These are phyloP conservation scores for Channa maculata DNA, from an alignment of 2,113 vertebrate genomes.

Conservation along the genomic window DNA sequence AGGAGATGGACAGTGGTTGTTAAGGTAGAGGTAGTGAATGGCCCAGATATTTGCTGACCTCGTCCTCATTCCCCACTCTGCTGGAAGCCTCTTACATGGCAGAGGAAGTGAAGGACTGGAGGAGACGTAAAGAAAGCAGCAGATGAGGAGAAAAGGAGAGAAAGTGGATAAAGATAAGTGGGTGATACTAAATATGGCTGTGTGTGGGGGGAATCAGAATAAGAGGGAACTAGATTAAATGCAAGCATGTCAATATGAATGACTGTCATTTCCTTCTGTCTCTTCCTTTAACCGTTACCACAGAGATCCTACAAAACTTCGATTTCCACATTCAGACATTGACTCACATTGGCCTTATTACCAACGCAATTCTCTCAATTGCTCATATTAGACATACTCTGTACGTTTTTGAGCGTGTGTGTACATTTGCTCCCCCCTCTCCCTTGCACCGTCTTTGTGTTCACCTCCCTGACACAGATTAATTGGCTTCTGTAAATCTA, in stretches of 20 bases:
- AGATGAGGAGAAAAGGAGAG: conserved; percentile 9
- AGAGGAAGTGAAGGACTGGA: conserved; percentile 14
- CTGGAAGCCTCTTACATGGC: conserved; percentile 14
- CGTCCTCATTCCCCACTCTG: conserved; percentile 46
- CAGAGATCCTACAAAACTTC: conserved; percentile 45
- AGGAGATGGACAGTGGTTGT: conserved; percentile 43
- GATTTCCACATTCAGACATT: conserved; percentile 31
- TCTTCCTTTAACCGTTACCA: conserved; percentile 35
- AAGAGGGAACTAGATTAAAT: conserved; percentile 49
- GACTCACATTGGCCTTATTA: conserved; percentile 54
- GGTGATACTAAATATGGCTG: conserved; percentile 44
- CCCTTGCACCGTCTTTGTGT: conserved; percentile 30
- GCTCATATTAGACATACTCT: conserved; percentile 29
- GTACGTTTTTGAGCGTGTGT: conserved; percentile 28
- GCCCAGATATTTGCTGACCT: conserved; percentile 60
- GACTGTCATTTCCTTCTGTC: conserved; percentile 24
- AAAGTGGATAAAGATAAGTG: conserved; percentile 35
- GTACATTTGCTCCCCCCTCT: neutral
- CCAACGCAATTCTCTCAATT: conserved; percentile 6
- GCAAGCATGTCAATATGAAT: conserved; percentile 29
- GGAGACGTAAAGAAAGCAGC: conserved; percentile 19
- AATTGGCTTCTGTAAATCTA: conserved; percentile 67
- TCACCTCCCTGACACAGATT: conserved; percentile 58
- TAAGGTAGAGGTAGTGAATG: conserved; percentile 29
- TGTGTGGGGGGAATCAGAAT: neutral